Base-by-base conservation (phyloP, 2,888 invertebrate genomes). In the Protula sp. region DNA sequence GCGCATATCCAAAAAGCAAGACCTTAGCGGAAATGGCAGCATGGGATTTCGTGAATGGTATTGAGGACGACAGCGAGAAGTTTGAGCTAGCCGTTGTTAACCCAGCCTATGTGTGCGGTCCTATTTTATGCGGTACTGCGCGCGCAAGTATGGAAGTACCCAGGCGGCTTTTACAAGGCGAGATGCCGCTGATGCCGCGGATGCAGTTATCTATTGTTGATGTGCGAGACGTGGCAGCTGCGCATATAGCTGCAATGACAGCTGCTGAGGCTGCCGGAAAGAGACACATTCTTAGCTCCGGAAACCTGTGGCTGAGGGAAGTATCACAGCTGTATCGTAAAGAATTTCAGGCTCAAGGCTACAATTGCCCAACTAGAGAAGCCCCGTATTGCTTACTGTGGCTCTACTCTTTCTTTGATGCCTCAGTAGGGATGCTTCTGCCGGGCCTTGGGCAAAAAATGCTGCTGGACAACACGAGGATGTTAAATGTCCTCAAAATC, bases 11-110 rank as follows among this genome's bases (percentile, higher is more conserved):
- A 27, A 81, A 80, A 67, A 82, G 82, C 62, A 84, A 85, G 69
- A 81, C 82, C 14, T 68, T 82, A 57, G 84, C 84, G 1, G 85
- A 85, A 68, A 82, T 81, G 65, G 82, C 83, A 22, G 85, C 85
- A 0, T 85, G 84, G 85, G 81, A 84, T 58, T 85, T 82, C 68
- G 75, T 84, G 3, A 78, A 83, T 62, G 79, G 80, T 57, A n/a
- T n/a, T n/a, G n/a, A n/a, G n/a, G 9, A 50, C 5, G 24, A 26
- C 19, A 24, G 28, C 24, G 30, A 30, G 3, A 22, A 19, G 2
- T 48, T 55, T 48, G 38, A 55, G 31, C 47, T 55, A 14, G 30
- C 30, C 55, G 31, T 31, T 38, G 47, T 55, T 9, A 55, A 55
- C 24, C 55, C 55, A 1, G 38, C 19, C 30, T 38, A 30, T 24